These are phyloP conservation scores for Sebastes hubbsi DNA, from an alignment of 2,797 vertebrate species.

Conservation along the genomic window DNA sequence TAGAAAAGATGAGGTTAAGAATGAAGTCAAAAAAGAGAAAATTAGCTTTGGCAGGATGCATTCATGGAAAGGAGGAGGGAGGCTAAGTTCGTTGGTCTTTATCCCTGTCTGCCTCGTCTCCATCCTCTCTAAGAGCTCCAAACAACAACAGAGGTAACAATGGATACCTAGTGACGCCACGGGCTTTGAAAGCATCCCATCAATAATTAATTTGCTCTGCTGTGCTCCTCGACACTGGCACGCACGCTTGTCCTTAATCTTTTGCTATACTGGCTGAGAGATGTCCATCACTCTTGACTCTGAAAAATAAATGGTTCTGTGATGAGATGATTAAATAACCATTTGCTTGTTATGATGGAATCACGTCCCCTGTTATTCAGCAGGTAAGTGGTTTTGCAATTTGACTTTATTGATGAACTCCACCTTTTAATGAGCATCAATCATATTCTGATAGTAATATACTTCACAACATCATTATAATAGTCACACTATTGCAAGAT, in stretches of 20 bases:
- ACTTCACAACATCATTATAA: not conserved
- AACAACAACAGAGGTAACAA: slow-evolving; percentile 70
- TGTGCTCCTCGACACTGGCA: slow-evolving; percentile 53
- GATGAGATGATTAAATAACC: slow-evolving; percentile 35
- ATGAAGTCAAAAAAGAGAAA: slow-evolving; percentile 30
- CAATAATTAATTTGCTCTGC: slow-evolving; percentile 70
- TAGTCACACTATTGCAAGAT: not conserved
- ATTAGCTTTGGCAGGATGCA: slow-evolving; percentile 29
- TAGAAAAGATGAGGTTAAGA: slow-evolving; percentile 28
- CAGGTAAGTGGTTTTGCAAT: not conserved
- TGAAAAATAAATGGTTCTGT: slow-evolving; percentile 16
- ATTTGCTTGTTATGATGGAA: slow-evolving; percentile 20
- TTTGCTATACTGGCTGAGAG: slow-evolving; percentile 29
- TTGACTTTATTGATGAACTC: not conserved
- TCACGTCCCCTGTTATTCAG: not conserved
- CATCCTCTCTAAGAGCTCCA: slow-evolving; percentile 48
- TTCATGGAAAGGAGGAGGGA: slow-evolving; percentile 18
- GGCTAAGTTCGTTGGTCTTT: slow-evolving; percentile 23
- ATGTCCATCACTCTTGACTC: slow-evolving; percentile 44
- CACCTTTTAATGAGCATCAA: not conserved
- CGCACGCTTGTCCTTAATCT: slow-evolving; percentile 48
- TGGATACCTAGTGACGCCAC: slow-evolving; percentile 66
- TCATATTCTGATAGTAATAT: not conserved
- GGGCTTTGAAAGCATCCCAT: slow-evolving; percentile 69
- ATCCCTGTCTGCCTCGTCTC: slow-evolving; percentile 14